Percentiles rank a stretch among this genome's conserved stretches.
These are phyloP conservation scores for Pharmacophagus antenor DNA, from an alignment of 2,888 invertebrate species.

Conservation along the genomic window DNA sequence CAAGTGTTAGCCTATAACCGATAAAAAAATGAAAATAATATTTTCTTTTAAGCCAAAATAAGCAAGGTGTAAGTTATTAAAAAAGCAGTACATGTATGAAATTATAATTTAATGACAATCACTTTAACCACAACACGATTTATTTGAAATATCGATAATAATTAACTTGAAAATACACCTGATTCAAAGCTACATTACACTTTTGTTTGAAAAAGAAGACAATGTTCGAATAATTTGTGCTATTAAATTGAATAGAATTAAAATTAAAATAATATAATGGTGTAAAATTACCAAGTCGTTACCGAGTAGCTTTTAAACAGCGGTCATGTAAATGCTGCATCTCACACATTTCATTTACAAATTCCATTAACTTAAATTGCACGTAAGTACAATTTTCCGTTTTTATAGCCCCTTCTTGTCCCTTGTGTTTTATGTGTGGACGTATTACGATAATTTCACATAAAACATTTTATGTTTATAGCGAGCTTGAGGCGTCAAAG, in stretches of 20 bases:
- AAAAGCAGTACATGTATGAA: too few relatives aligned
- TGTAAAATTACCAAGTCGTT: slow-evolving; percentile 2
- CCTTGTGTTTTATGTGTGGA: slow-evolving; percentile 18
- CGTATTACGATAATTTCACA: slow-evolving; percentile 27
- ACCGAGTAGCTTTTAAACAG: background rate
- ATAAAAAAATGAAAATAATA: too few relatives aligned
- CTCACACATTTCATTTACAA: slow-evolving; percentile 16
- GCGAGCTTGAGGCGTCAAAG: slow-evolving; percentile 15
- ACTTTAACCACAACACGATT: too few relatives aligned
- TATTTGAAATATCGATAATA: too few relatives aligned
- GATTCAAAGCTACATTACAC: too few relatives aligned
- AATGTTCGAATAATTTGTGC: too few relatives aligned
- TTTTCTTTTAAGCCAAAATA: too few relatives aligned
- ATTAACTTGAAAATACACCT: too few relatives aligned
- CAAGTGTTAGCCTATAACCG: too few relatives aligned
- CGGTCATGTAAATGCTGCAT: background rate
- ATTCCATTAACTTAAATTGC: slow-evolving; percentile 22
- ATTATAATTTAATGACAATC: too few relatives aligned
- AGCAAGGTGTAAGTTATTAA: too few relatives aligned
- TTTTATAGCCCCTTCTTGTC: slow-evolving; percentile 24
- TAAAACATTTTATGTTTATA: slow-evolving; percentile 27
- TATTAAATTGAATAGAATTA: slow-evolving; percentile 1
- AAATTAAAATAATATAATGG: background rate
- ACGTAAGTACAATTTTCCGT: slow-evolving; percentile 22
- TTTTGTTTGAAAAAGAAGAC: too few relatives aligned